These are phyloP conservation scores for Macrotus californicus DNA, from an alignment of 2,113 vertebrate species.

Conservation along the genomic window DNA sequence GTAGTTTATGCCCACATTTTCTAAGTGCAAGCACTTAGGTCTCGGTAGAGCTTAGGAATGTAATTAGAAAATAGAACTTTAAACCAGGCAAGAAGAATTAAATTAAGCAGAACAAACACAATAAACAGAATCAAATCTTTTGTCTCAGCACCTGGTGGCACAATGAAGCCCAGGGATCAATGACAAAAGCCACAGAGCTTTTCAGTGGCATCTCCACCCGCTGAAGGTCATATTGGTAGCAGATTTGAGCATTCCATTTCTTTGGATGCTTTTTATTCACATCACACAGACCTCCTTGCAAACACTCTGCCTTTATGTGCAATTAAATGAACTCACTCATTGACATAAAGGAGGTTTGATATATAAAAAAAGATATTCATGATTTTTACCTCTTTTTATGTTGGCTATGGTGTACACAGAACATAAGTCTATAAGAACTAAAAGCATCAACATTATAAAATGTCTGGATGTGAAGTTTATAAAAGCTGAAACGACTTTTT, in stretches of 20 bases:
- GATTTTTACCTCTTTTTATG: conserved; percentile 37
- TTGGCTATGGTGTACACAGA: not conserved
- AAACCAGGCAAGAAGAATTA: conserved; percentile 62
- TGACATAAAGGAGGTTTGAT: conserved; percentile 18
- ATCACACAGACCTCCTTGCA: conserved; percentile 25
- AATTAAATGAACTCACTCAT: conserved; percentile 43
- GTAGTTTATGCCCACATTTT: not conserved
- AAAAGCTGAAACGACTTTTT: conserved; percentile 51
- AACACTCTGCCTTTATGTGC: not conserved
- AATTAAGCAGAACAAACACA: conserved; percentile 68
- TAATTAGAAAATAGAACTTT: conserved; percentile 72
- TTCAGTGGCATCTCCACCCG: not conserved
- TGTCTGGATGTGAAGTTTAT: conserved; percentile 60
- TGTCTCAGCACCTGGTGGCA: conserved; percentile 53
- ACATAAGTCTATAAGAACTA: not conserved
- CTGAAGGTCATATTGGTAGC: not conserved
- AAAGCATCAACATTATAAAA: conserved; percentile 57
- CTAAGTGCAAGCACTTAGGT: not conserved
- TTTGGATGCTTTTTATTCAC: conserved; percentile 16
- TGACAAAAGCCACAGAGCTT: conserved; percentile 3
- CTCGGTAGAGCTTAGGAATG: conserved; percentile 36
- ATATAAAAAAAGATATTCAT: conserved; percentile 33
- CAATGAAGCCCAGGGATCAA: conserved; percentile 3
- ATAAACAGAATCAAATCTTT: conserved; percentile 65
- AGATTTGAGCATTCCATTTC: not conserved